Base-by-base conservation (phyloP, 1,140 invertebrate species). In the Microplitis mediator region DNA sequence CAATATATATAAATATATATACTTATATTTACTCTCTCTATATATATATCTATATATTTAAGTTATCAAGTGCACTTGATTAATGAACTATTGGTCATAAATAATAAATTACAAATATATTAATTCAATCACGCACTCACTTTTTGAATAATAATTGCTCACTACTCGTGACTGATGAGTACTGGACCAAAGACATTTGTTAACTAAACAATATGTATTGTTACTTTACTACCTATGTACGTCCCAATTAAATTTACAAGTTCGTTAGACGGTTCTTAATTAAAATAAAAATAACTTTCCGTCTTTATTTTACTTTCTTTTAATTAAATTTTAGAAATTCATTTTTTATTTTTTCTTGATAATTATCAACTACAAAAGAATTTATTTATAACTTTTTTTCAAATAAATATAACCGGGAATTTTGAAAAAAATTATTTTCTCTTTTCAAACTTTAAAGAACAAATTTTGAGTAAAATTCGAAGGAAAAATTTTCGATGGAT, bases 271-370 rank as follows among this genome's bases (percentile, higher is more conserved):
- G 69, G 39, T 76, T 62, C 75, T 82, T 80, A 83, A 83, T 83
- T 83, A 83, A 75, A 67, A 79, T 75, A 62, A 72, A 81, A 82
- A 81, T 83, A 83, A 78, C 45, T 50, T 23, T 23, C 23, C 45
- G 45, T 8, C 6, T 8, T 50, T 50, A 6, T 50, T 50, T 13
- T 50, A 6, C 6, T 8, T 50, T 50, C 6, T 8, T 13, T 23
- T 23, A 13, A 16, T 3, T 16, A n/a, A 35, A 36, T 36, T 62
- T 62, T 23, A 23, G 23, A 23, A 23, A 23, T 23, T 23, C 23
- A 23, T 23, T 23, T 23, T 2, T 23, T 23, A 4, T 45, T 50
- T 8, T 14, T 16, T 3, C 39, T 64, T 72, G 23, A 23, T 23
- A 23, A 23, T 23, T 23, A 23, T 23, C 23, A 23, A 23, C 23